phyloP scores from a whole-genome alignment of 2,113 vertebrate species.

The Phalacrocorax carbo region DNA sequence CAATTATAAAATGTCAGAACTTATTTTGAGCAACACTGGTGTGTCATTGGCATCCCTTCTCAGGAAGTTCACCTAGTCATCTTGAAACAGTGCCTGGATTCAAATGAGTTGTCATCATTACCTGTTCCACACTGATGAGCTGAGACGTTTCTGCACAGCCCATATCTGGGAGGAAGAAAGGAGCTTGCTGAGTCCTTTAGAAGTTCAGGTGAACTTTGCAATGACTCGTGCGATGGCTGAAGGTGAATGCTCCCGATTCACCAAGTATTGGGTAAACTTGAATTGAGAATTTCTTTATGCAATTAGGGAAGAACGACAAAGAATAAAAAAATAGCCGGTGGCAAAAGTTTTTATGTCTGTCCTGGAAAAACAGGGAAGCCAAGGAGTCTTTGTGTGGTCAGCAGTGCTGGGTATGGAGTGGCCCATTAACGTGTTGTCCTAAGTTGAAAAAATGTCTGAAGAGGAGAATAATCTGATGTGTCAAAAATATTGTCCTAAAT shows the following conservation, averaged over 20 bases:
- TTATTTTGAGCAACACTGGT: constrained; percentile 6
- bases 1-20: neutral
- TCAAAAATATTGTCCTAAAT: neutral
- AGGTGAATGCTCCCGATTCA: neutral
- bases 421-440: neutral
- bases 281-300: neutral
- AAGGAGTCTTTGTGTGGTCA: neutral
- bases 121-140: neutral
- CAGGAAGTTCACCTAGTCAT: neutral
- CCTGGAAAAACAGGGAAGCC: neutral
- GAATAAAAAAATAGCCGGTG: neutral
- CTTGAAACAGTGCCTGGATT: neutral
- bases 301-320: neutral
- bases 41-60: neutral
- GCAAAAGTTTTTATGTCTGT: neutral
- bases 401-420: neutral
- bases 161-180: neutral
- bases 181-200: neutral
- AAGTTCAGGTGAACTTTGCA: neutral
- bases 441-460: neutral
- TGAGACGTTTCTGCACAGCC: neutral
- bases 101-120: neutral
- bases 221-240: neutral
- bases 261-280: no score
- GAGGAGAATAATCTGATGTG: neutral